A percentile compares a stretch with the other conserved stretches of the same genome.
phyloP scores from a whole-genome alignment of 2,113 vertebrate genomes.

The Sorex fumeus region DNA sequence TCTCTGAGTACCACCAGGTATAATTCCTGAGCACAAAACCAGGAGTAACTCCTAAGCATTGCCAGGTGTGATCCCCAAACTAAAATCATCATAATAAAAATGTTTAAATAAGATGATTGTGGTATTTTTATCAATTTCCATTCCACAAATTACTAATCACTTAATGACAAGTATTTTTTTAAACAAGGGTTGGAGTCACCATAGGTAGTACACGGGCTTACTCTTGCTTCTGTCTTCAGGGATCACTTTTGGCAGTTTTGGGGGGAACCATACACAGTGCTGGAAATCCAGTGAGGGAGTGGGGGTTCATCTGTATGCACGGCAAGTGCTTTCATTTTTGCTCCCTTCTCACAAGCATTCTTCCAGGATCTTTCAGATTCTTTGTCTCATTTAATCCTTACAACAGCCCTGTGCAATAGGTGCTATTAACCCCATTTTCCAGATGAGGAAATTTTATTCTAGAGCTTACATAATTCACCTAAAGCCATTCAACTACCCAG shows the following conservation, averaged over 20 bases:
- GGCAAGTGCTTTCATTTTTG: too few relatives aligned
- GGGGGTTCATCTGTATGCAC: too few relatives aligned
- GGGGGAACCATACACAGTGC: too few relatives aligned
- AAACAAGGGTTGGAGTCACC: too few relatives aligned
- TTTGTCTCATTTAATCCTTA: conserved; percentile 39
- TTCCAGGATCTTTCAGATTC: neutral
- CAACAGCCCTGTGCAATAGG: neutral
- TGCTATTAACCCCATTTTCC: conserved; percentile 47
- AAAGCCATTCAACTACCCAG: neutral
- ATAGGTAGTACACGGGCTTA: too few relatives aligned
- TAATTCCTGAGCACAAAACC: too few relatives aligned
- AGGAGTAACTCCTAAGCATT: too few relatives aligned
- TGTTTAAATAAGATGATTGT: neutral
- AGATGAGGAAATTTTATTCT: conserved; percentile 28
- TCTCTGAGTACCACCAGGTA: too few relatives aligned
- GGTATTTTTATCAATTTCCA: neutral
- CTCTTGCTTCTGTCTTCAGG: too few relatives aligned
- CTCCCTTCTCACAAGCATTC: neutral
- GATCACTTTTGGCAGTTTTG: too few relatives aligned
- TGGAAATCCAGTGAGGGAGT: too few relatives aligned
- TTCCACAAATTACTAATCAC: conserved; percentile 12
- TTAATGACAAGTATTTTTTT: conserved; percentile 21
- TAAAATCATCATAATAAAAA: neutral
- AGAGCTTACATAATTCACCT: neutral
- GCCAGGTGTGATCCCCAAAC: too few relatives aligned